phyloP scores from a whole-genome alignment of 2,888 invertebrate genomes.

The Callinectes sapidus region DNA sequence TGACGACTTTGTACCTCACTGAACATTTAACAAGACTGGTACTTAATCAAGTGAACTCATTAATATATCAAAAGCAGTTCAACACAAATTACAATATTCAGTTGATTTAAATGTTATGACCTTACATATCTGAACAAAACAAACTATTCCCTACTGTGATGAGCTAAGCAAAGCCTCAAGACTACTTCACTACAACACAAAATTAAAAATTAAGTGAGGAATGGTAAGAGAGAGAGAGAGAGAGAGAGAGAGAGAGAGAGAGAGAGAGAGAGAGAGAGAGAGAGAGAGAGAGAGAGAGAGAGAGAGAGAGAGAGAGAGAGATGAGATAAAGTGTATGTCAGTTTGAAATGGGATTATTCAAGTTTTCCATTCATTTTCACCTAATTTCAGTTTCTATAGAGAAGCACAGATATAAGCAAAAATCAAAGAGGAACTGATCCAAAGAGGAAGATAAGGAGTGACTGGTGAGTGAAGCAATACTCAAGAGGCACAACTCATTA shows the following conservation, averaged over 20 bases:
- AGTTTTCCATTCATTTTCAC: neutral
- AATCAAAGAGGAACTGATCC: neutral
- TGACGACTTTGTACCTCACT: neutral
- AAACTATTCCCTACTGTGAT: no score
- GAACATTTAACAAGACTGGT: neutral
- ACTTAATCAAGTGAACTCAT: neutral
- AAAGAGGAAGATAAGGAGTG: no score
- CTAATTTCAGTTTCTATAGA: neutral
- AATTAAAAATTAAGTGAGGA: no score
- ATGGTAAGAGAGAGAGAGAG: no score
- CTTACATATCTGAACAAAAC: no score
- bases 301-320: neutral
- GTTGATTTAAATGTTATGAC: neutral
- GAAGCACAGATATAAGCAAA: neutral
- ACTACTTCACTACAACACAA: no score
- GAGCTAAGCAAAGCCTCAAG: no score
- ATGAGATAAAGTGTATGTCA: neutral
- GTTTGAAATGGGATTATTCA: neutral
- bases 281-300: no score
- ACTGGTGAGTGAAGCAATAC: no score
- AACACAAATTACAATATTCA: neutral
- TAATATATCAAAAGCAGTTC: neutral
- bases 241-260: no score
- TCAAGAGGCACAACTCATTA: no score
- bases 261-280: no score